A percentile compares a stretch with the other conserved stretches of the same genome.
phyloP scores from a whole-genome alignment of 2,888 invertebrate genomes.

The Terebella lapidaria region DNA sequence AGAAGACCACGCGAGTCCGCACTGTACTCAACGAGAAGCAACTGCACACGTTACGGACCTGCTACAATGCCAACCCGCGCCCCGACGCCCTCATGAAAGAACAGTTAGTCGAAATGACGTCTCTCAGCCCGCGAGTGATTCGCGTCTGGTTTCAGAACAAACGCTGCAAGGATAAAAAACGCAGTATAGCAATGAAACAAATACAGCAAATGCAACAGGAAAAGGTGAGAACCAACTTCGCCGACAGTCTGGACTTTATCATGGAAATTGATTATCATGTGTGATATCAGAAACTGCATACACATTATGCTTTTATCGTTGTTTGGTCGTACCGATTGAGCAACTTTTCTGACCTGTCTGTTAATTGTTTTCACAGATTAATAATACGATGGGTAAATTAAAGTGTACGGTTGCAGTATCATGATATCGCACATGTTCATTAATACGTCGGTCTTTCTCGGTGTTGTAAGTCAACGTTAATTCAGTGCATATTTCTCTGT shows the following conservation, averaged over 20 bases:
- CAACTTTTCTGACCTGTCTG: too few relatives aligned
- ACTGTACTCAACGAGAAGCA: slow-evolving; percentile 99
- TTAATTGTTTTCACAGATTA: too few relatives aligned
- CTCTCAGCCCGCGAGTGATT: slow-evolving; percentile 93
- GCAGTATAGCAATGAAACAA: slow-evolving; percentile 92
- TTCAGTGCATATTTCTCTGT: too few relatives aligned
- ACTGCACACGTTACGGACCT: slow-evolving; percentile 91
- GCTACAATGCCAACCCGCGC: slow-evolving; percentile 94
- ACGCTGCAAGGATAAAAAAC: slow-evolving; percentile 57
- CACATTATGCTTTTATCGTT: too few relatives aligned
- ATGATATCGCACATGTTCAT: too few relatives aligned
- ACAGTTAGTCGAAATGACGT: slow-evolving; percentile 97
- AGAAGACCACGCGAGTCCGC: slow-evolving; percentile 90
- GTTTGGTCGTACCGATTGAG: too few relatives aligned
- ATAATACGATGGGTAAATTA: too few relatives aligned
- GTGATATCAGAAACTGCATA: too few relatives aligned
- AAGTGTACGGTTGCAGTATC: too few relatives aligned
- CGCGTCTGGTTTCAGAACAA: slow-evolving; percentile 93
- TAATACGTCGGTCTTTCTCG: too few relatives aligned
- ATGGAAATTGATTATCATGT: too few relatives aligned
- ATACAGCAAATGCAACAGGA: slow-evolving; percentile 86
- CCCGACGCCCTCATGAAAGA: slow-evolving; percentile 99
- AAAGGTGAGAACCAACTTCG: slow-evolving; percentile 34
- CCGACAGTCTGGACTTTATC: neutral
- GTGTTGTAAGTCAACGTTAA: too few relatives aligned